Evolutionary conservation across 1,140 invertebrate genomes (phyloP), one percentile per base, ranked within the genome.

Genomic region (Saccostrea cuccullata): DNA sequence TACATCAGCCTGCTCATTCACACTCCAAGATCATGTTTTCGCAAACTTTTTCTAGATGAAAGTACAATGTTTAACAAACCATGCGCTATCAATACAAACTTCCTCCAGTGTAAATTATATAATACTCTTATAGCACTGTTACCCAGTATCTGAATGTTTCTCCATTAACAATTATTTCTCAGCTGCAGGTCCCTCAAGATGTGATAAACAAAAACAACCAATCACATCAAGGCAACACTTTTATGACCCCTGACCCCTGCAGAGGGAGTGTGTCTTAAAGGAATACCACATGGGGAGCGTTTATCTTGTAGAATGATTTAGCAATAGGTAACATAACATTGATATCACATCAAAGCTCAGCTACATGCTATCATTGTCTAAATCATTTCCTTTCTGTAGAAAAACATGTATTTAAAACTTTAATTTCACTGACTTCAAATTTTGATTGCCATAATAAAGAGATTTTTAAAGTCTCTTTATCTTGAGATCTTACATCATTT

Each of bases 191-290:
- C 70, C 26, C 13, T 26, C 70, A 77, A 77, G 70, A 77, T 15
- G 70, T 77, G 70, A 77, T 77, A 77, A 77, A 77, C 70, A 77
- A 77, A 77, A 77, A 77, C 70, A 77, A 26, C 70, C 70, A 77
- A 77, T 77, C 70, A 77, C 23, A 26, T 77, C 30, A 77, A 36
- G 23, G 70, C 70, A 77, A 77, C 70, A 77, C 70, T 30, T 77
- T 77, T 36, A 36, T 77, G 70, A 77, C 70, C 70, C 70, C 15
- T 77, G 70, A 77, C 70, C 70, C 70, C 70, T 77, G 70, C 70
- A 77, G 70, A 77, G 70, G 70, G 70, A 77, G 70, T 77, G 70
- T 77, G 70, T 77, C 70, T 77, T 30, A 30, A 77, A 77, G 70
- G 23, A 26, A 15, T 30, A 12, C 70, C 70, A 77, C 70, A 77